These are phyloP conservation scores for Arbacia lixula DNA, from an alignment of 53 echinoderm and acorn worm species.

Conservation along the genomic window DNA sequence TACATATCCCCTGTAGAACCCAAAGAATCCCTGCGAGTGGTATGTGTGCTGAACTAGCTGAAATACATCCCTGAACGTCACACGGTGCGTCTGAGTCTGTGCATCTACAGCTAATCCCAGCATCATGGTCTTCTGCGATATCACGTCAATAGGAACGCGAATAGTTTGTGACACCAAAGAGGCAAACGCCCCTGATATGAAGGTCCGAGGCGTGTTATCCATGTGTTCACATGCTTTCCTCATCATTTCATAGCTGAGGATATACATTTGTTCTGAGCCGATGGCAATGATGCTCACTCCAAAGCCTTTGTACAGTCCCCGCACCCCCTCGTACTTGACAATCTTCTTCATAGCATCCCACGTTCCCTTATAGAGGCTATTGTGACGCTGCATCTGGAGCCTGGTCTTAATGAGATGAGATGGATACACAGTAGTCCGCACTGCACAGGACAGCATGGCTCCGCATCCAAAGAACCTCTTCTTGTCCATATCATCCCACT, in stretches of 20 bases:
- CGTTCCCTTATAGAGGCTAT: constrained; percentile 80
- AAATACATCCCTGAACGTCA: constrained; percentile 68
- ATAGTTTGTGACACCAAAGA: constrained; percentile 93
- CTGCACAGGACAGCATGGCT: constrained; percentile 68
- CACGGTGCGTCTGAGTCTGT: constrained; percentile 58
- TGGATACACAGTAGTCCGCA: constrained; percentile 75
- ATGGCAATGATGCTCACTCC: constrained; percentile 79
- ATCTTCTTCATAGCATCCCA: constrained; percentile 96
- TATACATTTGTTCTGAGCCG: constrained; percentile 88
- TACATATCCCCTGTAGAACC: constrained; percentile 91
- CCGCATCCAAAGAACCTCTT: constrained; percentile 77
- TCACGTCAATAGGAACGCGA: constrained; percentile 90
- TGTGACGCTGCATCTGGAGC: constrained; percentile 79
- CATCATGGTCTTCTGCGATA: constrained; percentile 92
- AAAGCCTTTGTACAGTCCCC: constrained; percentile 96
- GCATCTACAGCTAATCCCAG: constrained; percentile 77
- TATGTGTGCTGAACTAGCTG: constrained; percentile 67
- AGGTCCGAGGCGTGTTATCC: constrained; percentile 80
- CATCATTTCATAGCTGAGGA: constrained; percentile 88
- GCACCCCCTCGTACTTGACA: constrained; percentile 85
- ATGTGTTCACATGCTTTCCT: constrained; percentile 65
- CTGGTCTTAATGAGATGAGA: constrained; percentile 86
- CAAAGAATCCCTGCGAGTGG: constrained; percentile 71
- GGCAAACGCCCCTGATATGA: constrained; percentile 88
- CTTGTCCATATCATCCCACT: constrained; percentile 97